Evolutionary conservation across 2,797 vertebrate species (phyloP), one percentile per base, ranked within the genome.

Genomic region (Hippocampus kuda): DNA sequence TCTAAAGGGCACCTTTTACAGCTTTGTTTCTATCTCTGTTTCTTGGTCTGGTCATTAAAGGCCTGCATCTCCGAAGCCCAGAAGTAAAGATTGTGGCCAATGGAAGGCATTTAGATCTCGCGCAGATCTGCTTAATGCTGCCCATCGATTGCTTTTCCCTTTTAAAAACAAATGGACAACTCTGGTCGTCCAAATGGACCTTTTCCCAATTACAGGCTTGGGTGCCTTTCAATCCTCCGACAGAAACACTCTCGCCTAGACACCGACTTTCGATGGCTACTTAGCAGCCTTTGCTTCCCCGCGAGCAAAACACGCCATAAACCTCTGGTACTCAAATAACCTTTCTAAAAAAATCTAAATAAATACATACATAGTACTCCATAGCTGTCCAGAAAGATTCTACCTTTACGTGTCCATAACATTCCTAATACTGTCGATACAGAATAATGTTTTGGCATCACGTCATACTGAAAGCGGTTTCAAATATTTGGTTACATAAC

Each of bases 151-250:
- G 77, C 83, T 78, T 83, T 75, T 76, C 71, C 79, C 84, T 86
- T 89, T 88, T 88, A 90, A 91, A 90, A 89, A 89, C 88, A 88
- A 90, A 90, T 89, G 88, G 89, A 90, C 88, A 88, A 83, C 78
- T 83, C 75, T 76, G 80, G 84, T 83, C 83, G 70, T 86, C 87
- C 86, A 91, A 89, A 90, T 90, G 85, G 87, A 83, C 83, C 80
- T 84, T 89, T 89, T 89, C 84, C 85, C 85, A 89, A 90, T 92
- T 91, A 91, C 80, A 90, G 85, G 87, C 84, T 83, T 80, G 79
- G 84, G 80, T 86, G 87, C 86, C 82, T 89, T 88, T 88, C 88
- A 84, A 80, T 87, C 83, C 79, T 81, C 69, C 73, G 65, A 70
- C 77, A 79, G 78, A 86, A 83, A 87, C 83, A 81, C 79, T 77